Conservation (phyloP, 1,140 invertebrate genomes). For the Melitaea cinxia region DNA sequence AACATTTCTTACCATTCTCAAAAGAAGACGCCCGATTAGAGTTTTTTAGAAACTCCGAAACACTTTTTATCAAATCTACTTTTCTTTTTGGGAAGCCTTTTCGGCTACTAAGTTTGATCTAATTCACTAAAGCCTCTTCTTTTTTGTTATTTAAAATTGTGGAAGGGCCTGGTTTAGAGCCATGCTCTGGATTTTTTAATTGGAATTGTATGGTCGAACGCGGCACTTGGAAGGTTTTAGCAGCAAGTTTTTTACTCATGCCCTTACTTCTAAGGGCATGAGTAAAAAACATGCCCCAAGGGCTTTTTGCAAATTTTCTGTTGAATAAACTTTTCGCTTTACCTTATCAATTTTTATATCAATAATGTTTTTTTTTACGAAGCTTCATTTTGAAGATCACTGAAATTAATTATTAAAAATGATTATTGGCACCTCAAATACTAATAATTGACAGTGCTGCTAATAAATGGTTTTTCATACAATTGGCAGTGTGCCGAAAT, state of each 20-base stretch:
- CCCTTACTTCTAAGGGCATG: conserved; percentile 27
- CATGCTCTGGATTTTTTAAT: conserved; percentile 21
- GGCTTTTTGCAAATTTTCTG: conserved; percentile 7
- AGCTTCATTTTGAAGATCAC: too few relatives aligned
- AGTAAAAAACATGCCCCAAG: too few relatives aligned
- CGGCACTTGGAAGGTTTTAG: conserved; percentile 32
- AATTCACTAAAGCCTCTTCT: conserved; percentile 34
- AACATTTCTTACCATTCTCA: conserved; percentile 53
- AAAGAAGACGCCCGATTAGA: conserved; percentile 43
- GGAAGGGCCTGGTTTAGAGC: conserved; percentile 6
- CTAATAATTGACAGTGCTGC: too few relatives aligned
- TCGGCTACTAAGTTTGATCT: conserved; percentile 23
- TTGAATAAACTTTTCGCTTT: not conserved
- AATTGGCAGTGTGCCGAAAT: too few relatives aligned
- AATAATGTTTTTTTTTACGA: too few relatives aligned
- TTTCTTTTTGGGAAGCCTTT: conserved; percentile 43
- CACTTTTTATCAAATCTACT: conserved; percentile 36
- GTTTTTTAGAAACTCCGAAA: conserved; percentile 30
- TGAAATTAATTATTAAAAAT: too few relatives aligned
- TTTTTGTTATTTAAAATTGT: conserved; percentile 23
- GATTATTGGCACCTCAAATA: too few relatives aligned
- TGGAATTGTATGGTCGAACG: conserved; percentile 33
- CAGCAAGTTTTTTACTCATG: conserved; percentile 37
- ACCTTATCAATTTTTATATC: too few relatives aligned
- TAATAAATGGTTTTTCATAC: too few relatives aligned